A percentile compares a stretch with the other conserved stretches of the same genome.
Evolutionary conservation across 2,797 vertebrate species (phyloP).

Genomic region (Acipenser oxyrinchus): DNA sequence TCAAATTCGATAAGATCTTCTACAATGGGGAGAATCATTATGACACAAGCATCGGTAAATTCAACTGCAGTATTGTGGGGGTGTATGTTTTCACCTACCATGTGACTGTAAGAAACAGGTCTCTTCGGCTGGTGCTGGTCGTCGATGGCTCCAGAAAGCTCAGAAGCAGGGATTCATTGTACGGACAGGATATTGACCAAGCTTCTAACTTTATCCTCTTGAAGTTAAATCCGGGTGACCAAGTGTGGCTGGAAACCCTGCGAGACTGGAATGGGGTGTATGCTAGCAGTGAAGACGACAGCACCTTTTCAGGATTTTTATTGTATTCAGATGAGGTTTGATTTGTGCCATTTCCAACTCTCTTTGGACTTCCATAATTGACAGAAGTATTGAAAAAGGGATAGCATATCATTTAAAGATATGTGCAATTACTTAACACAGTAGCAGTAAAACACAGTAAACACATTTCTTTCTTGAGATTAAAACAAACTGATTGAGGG

Average conservation of each 20-base stretch:
- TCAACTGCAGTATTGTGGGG: slow-evolving; percentile 75
- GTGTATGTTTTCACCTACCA: slow-evolving; percentile 86
- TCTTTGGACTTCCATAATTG: background rate
- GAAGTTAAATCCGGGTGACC: slow-evolving; percentile 69
- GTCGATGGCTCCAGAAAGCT: slow-evolving; percentile 67
- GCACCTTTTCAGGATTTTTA: slow-evolving; percentile 86
- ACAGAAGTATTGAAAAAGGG: background rate
- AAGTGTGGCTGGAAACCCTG: slow-evolving; percentile 87
- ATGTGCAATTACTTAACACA: background rate
- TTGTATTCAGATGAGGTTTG: slow-evolving; percentile 56
- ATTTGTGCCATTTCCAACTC: too few relatives aligned
- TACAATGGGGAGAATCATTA: slow-evolving; percentile 81
- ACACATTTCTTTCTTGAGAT: background rate
- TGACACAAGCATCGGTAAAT: slow-evolving; percentile 70
- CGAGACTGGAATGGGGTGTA: slow-evolving; percentile 91
- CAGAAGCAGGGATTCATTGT: slow-evolving; percentile 81
- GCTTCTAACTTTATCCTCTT: slow-evolving; percentile 79
- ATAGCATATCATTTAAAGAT: background rate
- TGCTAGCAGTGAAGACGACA: slow-evolving; percentile 83
- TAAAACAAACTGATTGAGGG: background rate
- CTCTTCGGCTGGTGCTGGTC: slow-evolving; percentile 73
- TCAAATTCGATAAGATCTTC: slow-evolving; percentile 83
- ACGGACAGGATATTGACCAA: slow-evolving; percentile 89
- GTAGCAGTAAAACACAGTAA: background rate
- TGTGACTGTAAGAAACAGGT: slow-evolving; percentile 80